Conservation (phyloP, 2,113 vertebrate species). For the Psettodes erumei region DNA sequence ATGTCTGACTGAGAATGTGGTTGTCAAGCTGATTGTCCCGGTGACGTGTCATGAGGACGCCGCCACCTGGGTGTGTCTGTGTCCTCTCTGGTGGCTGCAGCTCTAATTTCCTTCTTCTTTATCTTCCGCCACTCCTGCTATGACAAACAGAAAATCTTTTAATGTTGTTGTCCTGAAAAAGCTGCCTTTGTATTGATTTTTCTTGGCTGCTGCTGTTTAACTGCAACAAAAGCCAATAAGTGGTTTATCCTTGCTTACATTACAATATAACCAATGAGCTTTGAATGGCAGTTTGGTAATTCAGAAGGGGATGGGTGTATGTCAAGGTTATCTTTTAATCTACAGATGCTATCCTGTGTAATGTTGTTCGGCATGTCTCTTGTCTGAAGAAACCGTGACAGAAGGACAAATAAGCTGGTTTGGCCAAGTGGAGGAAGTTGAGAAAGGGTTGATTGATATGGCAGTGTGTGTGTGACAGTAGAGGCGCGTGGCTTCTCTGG, state of each 20-base stretch:
- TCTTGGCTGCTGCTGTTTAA: not conserved
- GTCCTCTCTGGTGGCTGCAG: not conserved
- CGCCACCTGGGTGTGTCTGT: constrained; percentile 40
- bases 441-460: constrained; percentile 65
- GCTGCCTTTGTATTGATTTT: constrained; percentile 29
- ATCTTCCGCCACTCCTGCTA: constrained; percentile 11
- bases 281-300: not conserved
- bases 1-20: constrained; percentile 3
- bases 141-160: not conserved
- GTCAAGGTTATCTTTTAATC: no score
- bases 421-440: constrained; percentile 29
- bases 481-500: constrained; percentile 52
- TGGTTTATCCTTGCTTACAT: constrained; percentile 1
- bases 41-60: constrained; percentile 22
- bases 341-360: not conserved
- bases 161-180: not conserved
- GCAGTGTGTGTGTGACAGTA: constrained; percentile 46
- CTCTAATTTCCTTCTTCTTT: constrained; percentile 22
- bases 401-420: not conserved
- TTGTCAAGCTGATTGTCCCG: constrained; percentile 5
- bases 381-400: constrained; percentile 21
- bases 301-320: no score
- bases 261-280: not conserved
- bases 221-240: not conserved
- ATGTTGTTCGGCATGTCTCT: constrained; percentile 43